Conservation (phyloP, 2,797 vertebrate genomes). For the Lerista edwardsae region DNA sequence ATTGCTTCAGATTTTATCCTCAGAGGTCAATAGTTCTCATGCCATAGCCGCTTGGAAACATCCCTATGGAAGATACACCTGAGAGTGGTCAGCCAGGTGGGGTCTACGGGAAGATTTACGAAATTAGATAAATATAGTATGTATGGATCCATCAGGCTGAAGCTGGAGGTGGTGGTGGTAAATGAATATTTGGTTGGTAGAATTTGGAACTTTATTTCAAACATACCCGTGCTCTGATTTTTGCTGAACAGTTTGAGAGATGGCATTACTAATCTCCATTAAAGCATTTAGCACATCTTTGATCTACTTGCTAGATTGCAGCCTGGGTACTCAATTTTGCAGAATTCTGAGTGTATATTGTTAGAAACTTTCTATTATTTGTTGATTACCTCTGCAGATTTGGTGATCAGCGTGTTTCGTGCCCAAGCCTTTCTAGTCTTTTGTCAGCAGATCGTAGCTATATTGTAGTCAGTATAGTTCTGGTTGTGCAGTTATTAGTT, state of each 20-base stretch:
- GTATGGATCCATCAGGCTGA: background rate
- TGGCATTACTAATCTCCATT: conserved; percentile 59
- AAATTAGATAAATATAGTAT: too few relatives aligned
- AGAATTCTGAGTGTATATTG: conserved; percentile 43
- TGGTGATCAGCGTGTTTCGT: conserved; percentile 34
- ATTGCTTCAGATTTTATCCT: background rate
- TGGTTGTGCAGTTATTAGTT: conserved; percentile 62
- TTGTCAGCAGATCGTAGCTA: conserved; percentile 61
- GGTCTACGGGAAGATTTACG: background rate
- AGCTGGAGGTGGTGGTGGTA: background rate
- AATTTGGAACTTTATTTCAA: conserved; percentile 33
- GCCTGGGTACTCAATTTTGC: conserved; percentile 54
- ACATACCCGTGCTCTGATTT: conserved; percentile 37
- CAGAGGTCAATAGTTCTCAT: background rate
- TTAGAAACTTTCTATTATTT: conserved; percentile 49
- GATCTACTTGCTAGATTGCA: conserved; percentile 40
- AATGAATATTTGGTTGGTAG: background rate
- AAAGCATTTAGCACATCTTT: conserved; percentile 63
- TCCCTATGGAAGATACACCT: background rate
- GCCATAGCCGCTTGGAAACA: background rate
- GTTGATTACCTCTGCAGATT: conserved; percentile 55
- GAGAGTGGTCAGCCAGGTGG: background rate
- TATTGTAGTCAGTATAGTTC: conserved; percentile 57
- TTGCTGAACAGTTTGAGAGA: conserved; percentile 57
- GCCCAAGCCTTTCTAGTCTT: conserved; percentile 58